Conservation (phyloP, 2,888 invertebrate genomes). For the Drosophila engyochracea region DNA sequence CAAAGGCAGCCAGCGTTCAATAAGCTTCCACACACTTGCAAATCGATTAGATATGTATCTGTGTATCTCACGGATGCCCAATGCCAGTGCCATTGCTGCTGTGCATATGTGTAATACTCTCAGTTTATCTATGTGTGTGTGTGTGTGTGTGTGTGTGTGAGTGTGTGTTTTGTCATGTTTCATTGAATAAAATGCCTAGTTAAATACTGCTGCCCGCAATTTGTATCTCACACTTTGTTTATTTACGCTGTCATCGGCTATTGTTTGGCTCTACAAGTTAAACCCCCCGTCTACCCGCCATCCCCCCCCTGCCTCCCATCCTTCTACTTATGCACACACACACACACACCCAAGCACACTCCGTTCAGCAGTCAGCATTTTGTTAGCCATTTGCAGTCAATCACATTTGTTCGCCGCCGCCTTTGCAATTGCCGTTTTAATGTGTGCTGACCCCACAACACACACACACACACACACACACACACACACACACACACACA, state of each 20-base stretch:
- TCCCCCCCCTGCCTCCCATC: too few relatives aligned
- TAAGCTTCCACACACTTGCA: constrained; percentile 31
- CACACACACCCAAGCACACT: constrained; percentile 17
- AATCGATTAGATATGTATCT: constrained; percentile 66
- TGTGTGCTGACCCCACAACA: constrained; percentile 23
- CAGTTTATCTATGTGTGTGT: constrained; percentile 8
- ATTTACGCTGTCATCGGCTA: constrained; percentile 74
- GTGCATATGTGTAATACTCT: constrained; percentile 18
- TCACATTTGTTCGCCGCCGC: constrained; percentile 49
- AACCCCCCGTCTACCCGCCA: background rate
- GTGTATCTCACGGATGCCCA: constrained; percentile 51
- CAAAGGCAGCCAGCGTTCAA: constrained; percentile 34
- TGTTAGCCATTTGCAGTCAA: constrained; percentile 75
- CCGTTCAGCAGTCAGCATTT: constrained; percentile 42
- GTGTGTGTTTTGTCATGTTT: constrained; percentile 47
- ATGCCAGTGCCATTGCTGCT: constrained; percentile 35
- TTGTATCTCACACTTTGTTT: constrained; percentile 73
- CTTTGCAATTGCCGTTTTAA: constrained; percentile 44
- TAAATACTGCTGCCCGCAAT: constrained; percentile 71
- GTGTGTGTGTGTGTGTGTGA: constrained; percentile 7
- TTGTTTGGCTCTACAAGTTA: constrained; percentile 62
- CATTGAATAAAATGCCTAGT: constrained; percentile 77
- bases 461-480: background rate
- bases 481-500: background rate
- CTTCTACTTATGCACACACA: background rate